Evolutionary conservation across 2,113 vertebrate species (phyloP).

Genomic region (Siniperca chuatsi): DNA sequence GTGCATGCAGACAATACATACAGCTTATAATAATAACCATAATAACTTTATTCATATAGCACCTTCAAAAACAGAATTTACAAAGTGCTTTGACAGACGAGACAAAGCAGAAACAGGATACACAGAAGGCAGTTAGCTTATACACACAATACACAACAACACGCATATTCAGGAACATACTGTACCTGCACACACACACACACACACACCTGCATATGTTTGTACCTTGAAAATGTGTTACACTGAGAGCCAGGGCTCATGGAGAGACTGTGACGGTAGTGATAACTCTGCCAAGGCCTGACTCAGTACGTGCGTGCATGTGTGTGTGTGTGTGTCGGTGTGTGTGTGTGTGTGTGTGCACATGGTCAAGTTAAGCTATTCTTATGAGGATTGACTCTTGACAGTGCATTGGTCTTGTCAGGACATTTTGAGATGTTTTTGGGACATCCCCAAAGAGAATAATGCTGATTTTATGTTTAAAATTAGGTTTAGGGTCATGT

Average conservation of each 20-base stretch:
- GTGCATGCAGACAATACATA: neutral
- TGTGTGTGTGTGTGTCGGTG: constrained; percentile 13
- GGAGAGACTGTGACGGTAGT: constrained; percentile 10
- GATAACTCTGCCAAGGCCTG: constrained; percentile 21
- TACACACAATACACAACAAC: constrained; percentile 1
- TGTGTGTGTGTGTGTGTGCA: no score
- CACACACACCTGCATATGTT: neutral
- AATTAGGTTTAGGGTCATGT: no score
- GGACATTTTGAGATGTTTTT: neutral
- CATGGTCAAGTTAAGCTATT: neutral
- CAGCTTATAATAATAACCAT: no score
- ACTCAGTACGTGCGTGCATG: neutral
- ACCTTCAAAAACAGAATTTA: no score
- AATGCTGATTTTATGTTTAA: neutral
- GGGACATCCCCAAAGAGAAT: neutral
- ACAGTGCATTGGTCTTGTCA: neutral
- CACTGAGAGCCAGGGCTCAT: neutral
- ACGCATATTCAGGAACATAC: neutral
- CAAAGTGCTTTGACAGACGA: no score
- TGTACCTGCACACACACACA: constrained; percentile 1
- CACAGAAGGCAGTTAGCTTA: no score
- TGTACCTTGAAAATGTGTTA: constrained; percentile 17
- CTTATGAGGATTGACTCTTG: neutral
- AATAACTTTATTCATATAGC: no score
- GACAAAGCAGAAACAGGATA: no score